Evolutionary conservation across 2,888 invertebrate genomes (phyloP), one percentile per base, ranked within the genome.

Genomic region (Isoperla grammatica): DNA sequence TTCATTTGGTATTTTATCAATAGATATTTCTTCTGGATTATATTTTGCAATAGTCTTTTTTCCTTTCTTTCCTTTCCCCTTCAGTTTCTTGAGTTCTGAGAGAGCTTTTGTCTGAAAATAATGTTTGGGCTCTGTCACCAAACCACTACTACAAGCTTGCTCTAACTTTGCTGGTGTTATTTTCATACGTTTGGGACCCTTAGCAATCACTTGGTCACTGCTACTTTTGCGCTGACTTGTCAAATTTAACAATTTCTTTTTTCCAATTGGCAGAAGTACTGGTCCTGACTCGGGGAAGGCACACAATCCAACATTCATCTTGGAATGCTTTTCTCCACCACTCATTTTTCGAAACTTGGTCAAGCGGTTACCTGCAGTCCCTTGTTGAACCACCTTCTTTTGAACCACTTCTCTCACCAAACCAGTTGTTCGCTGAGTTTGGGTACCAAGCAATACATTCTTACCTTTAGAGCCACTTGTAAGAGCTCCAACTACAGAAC

Each of bases 121-220:
- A 29, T 29, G 8, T 8, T 29, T 29, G 8, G 29, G 37, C 12
- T 35, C 20, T n/a, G 3, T 13, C 39, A 53, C 5, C 35, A 17
- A 13, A 11, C 39, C 17, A 19, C 53, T 53, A 17, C 53, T 12
- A n/a, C 29, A 20, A 13, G 39, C 50, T n/a, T 59, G 53, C 1
- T 56, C 60, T 8, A 19, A 42, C 39, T 55, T 57, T 19, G 39
- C 15, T 11, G 55, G 46, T 5, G 63, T 20, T 29, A 63, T 60
- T 23, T 63, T 63, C 35, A 61, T 39, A 11, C 63, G 57, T 45
- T 63, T 63, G 8, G 60, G 46, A 22, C 61, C 63, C 9, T 60
- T 57, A 8, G 49, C 35, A 29, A 61, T 23, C 23, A 57, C 40
- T n/a, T 29, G 35, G 8, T 50, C 46, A 35, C 54, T 39, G 13